A percentile compares a stretch with the other conserved stretches of the same genome.
Evolutionary conservation across 2,113 vertebrate genomes (phyloP).

Genomic region (Mellivora capensis): DNA sequence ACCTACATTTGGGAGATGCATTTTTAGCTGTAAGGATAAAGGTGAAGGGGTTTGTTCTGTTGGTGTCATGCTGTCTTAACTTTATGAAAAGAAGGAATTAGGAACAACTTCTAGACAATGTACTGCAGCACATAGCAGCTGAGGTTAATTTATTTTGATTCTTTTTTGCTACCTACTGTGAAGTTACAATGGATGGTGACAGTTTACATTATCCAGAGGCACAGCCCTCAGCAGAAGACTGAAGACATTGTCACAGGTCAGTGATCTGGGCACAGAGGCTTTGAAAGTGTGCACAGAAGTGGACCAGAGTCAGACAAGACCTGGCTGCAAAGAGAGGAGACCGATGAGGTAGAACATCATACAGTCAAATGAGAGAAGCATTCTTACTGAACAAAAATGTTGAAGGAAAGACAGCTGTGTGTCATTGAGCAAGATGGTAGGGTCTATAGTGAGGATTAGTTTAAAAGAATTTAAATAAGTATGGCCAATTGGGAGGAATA

Average conservation of each 20-base stretch:
- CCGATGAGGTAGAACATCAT: not conserved
- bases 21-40: constrained; percentile 55
- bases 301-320: not conserved
- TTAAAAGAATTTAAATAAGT: not conserved
- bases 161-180: constrained; percentile 9
- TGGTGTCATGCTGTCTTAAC: constrained; percentile 44
- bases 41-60: constrained; percentile 20
- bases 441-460: not conserved
- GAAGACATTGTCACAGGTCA: not conserved
- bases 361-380: not conserved
- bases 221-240: not conserved
- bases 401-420: not conserved
- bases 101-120: constrained; percentile 26
- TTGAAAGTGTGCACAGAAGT: not conserved
- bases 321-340: not conserved
- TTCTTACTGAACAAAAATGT: not conserved
- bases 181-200: not conserved
- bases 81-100: constrained; percentile 54
- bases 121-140: not conserved
- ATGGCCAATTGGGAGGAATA: not conserved
- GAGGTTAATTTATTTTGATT: constrained; percentile 59
- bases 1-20: not conserved
- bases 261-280: not conserved
- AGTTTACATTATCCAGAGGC: constrained; percentile 1
- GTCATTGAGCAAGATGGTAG: not conserved